Percentiles rank a stretch among this genome's conserved stretches.
Evolutionary conservation across 2,888 invertebrate genomes (phyloP).

Genomic region (Chirona hameri): DNA sequence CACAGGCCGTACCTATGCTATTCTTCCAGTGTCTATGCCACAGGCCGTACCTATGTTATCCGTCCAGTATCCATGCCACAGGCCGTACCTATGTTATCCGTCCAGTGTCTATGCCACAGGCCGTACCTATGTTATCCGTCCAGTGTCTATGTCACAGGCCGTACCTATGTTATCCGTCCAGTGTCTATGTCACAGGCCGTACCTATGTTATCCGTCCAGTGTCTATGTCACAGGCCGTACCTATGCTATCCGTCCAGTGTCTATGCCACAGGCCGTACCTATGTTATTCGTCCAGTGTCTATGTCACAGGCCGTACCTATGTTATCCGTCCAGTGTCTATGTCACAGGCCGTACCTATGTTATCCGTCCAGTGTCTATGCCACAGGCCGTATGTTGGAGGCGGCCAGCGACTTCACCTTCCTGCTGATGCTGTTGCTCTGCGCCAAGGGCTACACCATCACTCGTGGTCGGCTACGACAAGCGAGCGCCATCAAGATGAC

Average conservation of each 20-base stretch:
- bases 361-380: conserved; percentile 42
- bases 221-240: no score
- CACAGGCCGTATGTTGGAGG: conserved; percentile 67
- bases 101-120: no score
- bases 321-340: not conserved
- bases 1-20: no score
- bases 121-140: not conserved
- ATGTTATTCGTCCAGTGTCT: not conserved
- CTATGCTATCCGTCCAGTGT: not conserved
- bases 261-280: not conserved
- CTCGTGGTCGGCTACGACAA: conserved; percentile 71
- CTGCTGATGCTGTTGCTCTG: conserved; percentile 73
- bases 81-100: no score
- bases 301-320: not conserved
- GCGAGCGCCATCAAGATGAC: conserved; percentile 71
- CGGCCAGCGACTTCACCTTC: conserved; percentile 69
- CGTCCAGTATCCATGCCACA: no score
- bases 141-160: not conserved
- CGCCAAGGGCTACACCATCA: conserved; percentile 87
- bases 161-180: no score
- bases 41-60: no score
- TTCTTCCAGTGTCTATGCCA: no score
- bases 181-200: no score
- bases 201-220: no score
- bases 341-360: no score